Conservation (phyloP, 2,113 vertebrate genomes). For the Burhinus bistriatus region DNA sequence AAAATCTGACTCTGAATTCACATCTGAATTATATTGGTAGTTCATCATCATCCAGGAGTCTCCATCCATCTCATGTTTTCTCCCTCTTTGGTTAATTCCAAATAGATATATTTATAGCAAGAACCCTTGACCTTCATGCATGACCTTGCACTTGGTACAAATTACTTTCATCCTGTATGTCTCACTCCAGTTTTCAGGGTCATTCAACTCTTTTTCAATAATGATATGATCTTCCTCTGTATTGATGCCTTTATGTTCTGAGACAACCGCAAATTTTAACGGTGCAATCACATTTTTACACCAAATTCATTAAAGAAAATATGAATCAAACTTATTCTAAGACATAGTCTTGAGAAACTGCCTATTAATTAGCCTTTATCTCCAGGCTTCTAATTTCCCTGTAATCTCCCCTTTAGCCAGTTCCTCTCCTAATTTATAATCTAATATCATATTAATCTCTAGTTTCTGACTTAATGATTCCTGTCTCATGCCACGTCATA, state of each 20-base stretch:
- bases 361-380: background rate
- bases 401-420: background rate
- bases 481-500: background rate
- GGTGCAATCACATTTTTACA: background rate
- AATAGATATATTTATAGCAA: background rate
- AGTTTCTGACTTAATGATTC: background rate
- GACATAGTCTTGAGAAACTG: background rate
- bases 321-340: background rate
- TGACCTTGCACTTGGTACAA: background rate
- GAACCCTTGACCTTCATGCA: background rate
- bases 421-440: background rate
- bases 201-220: background rate
- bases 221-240: background rate
- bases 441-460: background rate
- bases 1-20: background rate
- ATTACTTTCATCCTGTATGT: background rate
- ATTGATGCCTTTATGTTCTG: background rate
- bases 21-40: background rate
- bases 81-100: background rate
- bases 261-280: background rate
- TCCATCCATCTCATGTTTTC: background rate
- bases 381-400: background rate
- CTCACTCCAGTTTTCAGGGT: background rate
- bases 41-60: background rate
- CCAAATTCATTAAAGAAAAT: background rate